Percentiles rank a stretch among this genome's conserved stretches.
Conservation (phyloP, 2,797 vertebrate genomes). For the Sciurus carolinensis region DNA sequence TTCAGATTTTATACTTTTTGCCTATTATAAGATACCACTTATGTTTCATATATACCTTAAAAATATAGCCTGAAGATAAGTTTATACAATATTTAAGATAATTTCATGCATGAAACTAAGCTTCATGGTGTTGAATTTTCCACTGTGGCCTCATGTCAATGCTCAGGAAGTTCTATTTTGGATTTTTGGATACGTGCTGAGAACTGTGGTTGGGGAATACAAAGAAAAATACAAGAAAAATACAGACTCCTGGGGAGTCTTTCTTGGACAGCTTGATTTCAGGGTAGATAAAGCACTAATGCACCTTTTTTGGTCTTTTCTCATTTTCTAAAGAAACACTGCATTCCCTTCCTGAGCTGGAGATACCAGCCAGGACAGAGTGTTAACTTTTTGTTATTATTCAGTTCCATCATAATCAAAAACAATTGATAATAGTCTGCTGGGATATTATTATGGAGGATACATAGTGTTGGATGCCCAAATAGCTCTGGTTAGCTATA, state of each 20-base stretch:
- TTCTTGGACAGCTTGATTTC: background rate
- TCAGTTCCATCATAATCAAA: background rate
- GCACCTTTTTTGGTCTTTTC: background rate
- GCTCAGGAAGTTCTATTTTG: background rate
- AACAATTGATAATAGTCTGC: background rate
- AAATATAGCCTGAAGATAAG: background rate
- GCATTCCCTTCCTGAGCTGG: background rate
- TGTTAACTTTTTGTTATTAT: background rate
- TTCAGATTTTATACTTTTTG: background rate
- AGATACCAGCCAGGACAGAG: background rate
- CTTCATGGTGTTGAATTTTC: background rate
- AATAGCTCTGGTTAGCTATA: background rate
- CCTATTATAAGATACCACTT: background rate
- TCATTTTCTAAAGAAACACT: background rate
- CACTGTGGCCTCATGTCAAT: background rate
- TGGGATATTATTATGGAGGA: accelerated
- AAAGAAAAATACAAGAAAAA: background rate
- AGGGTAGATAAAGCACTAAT: background rate
- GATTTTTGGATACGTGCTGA: background rate
- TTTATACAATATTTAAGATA: background rate
- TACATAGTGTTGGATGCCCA: background rate
- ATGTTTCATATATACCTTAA: background rate
- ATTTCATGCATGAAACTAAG: background rate
- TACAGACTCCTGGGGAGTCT: background rate
- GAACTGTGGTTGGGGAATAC: background rate